phyloP scores from a whole-genome alignment of 2,797 vertebrate species.

The Liasis olivaceus region DNA sequence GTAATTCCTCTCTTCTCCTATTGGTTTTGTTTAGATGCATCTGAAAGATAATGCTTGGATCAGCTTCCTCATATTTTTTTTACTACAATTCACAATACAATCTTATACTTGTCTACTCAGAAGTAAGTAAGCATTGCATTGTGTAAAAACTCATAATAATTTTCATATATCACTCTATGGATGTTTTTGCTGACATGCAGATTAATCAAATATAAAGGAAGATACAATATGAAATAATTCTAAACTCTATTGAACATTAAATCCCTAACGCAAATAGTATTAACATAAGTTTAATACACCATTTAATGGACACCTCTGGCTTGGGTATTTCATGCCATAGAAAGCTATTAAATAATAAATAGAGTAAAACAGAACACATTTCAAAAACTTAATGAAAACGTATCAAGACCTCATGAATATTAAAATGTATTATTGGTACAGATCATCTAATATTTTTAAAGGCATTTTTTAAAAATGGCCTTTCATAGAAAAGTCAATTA shows the following conservation, averaged over 20 bases:
- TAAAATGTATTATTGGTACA: not conserved
- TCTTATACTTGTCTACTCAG: too few species aligned
- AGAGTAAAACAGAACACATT: not conserved
- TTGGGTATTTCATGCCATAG: not conserved
- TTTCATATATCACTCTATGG: not conserved
- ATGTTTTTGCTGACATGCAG: not conserved
- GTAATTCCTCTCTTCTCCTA: not conserved
- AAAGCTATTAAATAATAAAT: not conserved
- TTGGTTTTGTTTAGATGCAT: not conserved
- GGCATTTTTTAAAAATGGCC: too few species aligned
- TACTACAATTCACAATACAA: not conserved
- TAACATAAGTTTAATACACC: not conserved
- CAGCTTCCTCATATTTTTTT: not conserved
- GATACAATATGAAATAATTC: not conserved
- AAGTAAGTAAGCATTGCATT: not conserved
- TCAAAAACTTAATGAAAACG: not conserved
- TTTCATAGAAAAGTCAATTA: too few species aligned
- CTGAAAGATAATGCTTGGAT: not conserved
- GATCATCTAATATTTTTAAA: too few species aligned
- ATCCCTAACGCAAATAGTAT: not conserved
- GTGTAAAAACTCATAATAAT: not conserved
- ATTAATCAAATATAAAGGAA: not conserved
- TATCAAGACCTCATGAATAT: not conserved
- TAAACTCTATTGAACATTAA: not conserved
- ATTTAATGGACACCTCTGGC: not conserved